A percentile compares a stretch with the other conserved stretches of the same genome.
Conservation (phyloP, 1,140 invertebrate species). For the Lepidurus arcticus region DNA sequence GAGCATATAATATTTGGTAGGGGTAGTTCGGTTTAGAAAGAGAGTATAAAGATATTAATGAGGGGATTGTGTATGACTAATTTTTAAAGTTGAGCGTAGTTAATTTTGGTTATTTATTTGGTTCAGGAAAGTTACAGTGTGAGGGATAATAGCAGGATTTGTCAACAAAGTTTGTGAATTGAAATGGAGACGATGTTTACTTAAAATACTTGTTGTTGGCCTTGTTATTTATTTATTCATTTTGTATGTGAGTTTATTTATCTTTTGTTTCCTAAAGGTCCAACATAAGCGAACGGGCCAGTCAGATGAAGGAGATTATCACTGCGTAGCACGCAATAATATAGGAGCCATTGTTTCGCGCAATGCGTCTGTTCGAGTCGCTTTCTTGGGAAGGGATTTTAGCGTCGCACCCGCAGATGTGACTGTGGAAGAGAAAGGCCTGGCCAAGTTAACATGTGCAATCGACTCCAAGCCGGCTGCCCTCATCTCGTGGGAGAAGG, state of each 20-base stretch:
- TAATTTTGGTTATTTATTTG: too few species aligned
- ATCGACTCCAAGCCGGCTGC: constrained; percentile 52
- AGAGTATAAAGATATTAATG: too few species aligned
- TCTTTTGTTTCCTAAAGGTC: constrained; percentile 33
- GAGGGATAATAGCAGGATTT: too few species aligned
- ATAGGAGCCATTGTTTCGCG: constrained; percentile 45
- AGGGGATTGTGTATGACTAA: too few species aligned
- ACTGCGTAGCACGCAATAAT: constrained; percentile 42
- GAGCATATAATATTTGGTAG: too few species aligned
- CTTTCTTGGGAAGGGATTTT: constrained; percentile 49
- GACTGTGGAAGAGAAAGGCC: constrained; percentile 48
- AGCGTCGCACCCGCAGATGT: constrained; percentile 47
- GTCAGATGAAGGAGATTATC: constrained; percentile 44
- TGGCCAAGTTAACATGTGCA: constrained; percentile 50
- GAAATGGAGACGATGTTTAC: too few species aligned
- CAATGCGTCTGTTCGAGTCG: constrained; percentile 43
- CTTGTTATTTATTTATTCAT: neutral
- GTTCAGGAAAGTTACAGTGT: too few species aligned
- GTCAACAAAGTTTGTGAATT: too few species aligned
- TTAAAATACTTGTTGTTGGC: too few species aligned
- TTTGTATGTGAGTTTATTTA: neutral
- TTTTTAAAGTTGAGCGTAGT: too few species aligned
- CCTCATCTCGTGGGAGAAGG: constrained; percentile 51
- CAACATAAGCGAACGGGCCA: constrained; percentile 36
- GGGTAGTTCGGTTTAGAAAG: too few species aligned